phyloP scores from a whole-genome alignment of 2,113 vertebrate species.

The Nothoprocta perdicaria region DNA sequence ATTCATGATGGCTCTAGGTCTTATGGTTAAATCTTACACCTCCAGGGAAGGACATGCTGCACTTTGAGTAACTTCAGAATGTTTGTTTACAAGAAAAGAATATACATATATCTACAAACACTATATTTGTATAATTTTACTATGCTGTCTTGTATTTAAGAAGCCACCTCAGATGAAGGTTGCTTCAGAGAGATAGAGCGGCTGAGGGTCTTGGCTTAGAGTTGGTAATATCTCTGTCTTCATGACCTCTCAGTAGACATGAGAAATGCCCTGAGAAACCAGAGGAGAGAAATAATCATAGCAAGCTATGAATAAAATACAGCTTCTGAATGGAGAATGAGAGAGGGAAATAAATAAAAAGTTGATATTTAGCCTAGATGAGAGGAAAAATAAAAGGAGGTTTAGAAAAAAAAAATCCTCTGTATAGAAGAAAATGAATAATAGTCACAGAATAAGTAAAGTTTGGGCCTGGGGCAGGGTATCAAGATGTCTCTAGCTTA shows the following conservation, averaged over 20 bases:
- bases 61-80: not conserved
- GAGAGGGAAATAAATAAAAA: not conserved
- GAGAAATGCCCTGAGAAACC: not conserved
- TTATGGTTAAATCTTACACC: not conserved
- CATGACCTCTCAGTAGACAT: not conserved
- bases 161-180: not conserved
- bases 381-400: not conserved
- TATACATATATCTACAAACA: too few relatives aligned
- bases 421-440: not conserved
- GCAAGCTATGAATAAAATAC: not conserved
- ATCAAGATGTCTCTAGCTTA: not conserved
- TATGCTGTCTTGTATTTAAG: not conserved
- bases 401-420: not conserved
- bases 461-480: not conserved
- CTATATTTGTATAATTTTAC: too few relatives aligned
- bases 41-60: not conserved
- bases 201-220: not conserved
- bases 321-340: not conserved
- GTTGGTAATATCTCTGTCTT: not conserved
- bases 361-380: not conserved
- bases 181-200: not conserved
- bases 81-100: not conserved
- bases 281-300: not conserved
- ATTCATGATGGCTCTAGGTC: not conserved
- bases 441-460: not conserved